These are phyloP conservation scores for Eulemur albifrons DNA, from an alignment of 2,797 vertebrate species.

Conservation along the genomic window DNA sequence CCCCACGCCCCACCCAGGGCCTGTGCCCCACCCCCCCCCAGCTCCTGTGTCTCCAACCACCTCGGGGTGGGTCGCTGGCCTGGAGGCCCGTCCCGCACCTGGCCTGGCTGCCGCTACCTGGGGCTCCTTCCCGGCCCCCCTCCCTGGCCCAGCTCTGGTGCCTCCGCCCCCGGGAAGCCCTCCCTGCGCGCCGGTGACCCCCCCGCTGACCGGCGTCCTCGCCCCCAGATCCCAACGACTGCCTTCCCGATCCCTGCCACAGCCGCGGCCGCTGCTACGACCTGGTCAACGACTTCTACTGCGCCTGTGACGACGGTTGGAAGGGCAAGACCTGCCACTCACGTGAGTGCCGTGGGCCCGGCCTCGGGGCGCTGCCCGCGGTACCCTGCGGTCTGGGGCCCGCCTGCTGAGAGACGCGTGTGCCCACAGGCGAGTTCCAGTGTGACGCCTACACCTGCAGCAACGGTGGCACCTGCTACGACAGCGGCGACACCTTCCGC, in stretches of 20 bases:
- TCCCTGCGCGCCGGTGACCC: background rate
- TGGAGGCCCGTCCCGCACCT: too few species aligned
- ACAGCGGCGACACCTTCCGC: conserved; percentile 93
- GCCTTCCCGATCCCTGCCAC: conserved; percentile 92
- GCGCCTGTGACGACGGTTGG: conserved; percentile 93
- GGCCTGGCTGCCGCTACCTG: fast-evolving
- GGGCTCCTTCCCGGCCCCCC: fast-evolving
- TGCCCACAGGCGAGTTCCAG: conserved; percentile 91
- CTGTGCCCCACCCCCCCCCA: too few species aligned
- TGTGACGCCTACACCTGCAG: conserved; percentile 94
- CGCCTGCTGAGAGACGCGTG: background rate
- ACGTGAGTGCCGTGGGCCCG: conserved; percentile 85
- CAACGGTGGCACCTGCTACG: conserved; percentile 94
- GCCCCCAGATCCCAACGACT: conserved; percentile 93
- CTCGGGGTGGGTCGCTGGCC: too few species aligned
- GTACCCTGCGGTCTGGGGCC: fast-evolving
- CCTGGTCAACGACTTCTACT: conserved; percentile 94
- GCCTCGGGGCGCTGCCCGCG: background rate
- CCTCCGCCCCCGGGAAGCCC: background rate
- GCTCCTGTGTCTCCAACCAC: too few species aligned
- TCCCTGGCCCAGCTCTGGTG: background rate
- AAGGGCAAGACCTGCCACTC: conserved; percentile 98
- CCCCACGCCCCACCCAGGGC: background rate
- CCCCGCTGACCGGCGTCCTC: conserved; percentile 60
- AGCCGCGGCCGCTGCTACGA: conserved; percentile 92